These are phyloP conservation scores for Listronotus oregonensis DNA, from an alignment of 1,140 invertebrate genomes.

Conservation along the genomic window DNA sequence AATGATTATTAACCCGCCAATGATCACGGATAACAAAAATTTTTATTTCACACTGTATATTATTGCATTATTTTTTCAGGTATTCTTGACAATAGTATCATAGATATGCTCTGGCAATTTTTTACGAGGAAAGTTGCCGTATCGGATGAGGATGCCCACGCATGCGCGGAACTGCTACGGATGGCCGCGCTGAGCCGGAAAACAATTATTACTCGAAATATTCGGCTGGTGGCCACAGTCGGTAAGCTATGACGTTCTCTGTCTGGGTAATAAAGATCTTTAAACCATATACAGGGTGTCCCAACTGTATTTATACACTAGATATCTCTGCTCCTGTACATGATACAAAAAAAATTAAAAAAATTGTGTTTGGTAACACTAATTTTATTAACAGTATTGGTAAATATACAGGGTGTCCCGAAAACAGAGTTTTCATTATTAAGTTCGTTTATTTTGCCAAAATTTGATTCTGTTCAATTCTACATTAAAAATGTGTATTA, in stretches of 20 bases:
- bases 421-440: too few species aligned
- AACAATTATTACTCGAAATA: slow-evolving; percentile 48
- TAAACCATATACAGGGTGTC: background rate
- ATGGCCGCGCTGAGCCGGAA: slow-evolving; percentile 44
- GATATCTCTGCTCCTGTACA: too few species aligned
- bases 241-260: slow-evolving; percentile 18
- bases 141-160: slow-evolving; percentile 38
- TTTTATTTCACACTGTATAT: background rate
- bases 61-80: slow-evolving; percentile 15
- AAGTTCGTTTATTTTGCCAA: too few species aligned
- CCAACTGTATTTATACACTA: background rate
- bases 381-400: too few species aligned
- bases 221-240: slow-evolving; percentile 45
- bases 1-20: too few species aligned
- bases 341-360: too few species aligned
- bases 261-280: background rate
- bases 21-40: too few species aligned
- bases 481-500: too few species aligned
- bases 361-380: too few species aligned
- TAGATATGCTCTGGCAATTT: slow-evolving; percentile 51
- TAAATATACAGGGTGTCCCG: too few species aligned
- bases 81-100: slow-evolving; percentile 49
- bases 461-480: too few species aligned
- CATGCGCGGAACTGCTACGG: slow-evolving; percentile 42
- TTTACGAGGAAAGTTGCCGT: slow-evolving; percentile 41